Evolutionary conservation across 2,888 invertebrate species (phyloP).

Genomic region (Dermolepida albohirtum): DNA sequence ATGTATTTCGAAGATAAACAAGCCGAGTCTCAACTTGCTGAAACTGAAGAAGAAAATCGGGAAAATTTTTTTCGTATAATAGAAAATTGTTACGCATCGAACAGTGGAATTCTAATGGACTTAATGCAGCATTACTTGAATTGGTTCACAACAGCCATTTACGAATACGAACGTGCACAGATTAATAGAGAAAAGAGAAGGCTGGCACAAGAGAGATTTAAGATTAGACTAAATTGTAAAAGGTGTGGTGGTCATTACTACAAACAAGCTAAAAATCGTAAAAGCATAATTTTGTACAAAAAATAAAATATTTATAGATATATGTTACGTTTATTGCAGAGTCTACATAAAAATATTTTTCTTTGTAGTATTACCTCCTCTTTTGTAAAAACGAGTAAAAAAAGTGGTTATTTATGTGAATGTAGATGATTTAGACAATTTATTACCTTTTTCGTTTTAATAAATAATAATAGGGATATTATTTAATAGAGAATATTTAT

Average conservation of each 20-base stretch:
- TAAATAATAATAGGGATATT: too few species aligned
- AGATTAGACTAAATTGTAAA: conserved; percentile 31
- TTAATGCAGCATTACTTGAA: conserved; percentile 48
- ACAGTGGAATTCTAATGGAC: conserved; percentile 46
- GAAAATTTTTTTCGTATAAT: conserved; percentile 28
- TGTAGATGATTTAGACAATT: too few species aligned
- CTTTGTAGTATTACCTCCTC: too few species aligned
- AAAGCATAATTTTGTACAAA: background rate
- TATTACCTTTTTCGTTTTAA: too few species aligned
- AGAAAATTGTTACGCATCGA: conserved; percentile 18
- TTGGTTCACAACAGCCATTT: conserved; percentile 42
- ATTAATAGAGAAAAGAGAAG: conserved; percentile 33
- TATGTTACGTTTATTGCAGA: background rate
- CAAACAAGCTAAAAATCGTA: conserved; percentile 21
- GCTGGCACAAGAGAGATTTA: conserved; percentile 13
- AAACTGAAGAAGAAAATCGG: conserved; percentile 18
- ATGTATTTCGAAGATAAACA: conserved; percentile 38
- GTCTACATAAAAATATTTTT: background rate
- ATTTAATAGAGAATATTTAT: too few species aligned
- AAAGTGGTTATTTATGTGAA: too few species aligned
- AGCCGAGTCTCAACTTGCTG: conserved; percentile 1
- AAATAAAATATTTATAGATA: background rate
- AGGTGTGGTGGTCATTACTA: conserved; percentile 40
- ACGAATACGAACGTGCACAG: conserved; percentile 39
- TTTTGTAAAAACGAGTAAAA: too few species aligned